A percentile compares a stretch with the other conserved stretches of the same genome.
phyloP scores from a whole-genome alignment of 1,140 invertebrate genomes.

The Euwallacea similis region DNA sequence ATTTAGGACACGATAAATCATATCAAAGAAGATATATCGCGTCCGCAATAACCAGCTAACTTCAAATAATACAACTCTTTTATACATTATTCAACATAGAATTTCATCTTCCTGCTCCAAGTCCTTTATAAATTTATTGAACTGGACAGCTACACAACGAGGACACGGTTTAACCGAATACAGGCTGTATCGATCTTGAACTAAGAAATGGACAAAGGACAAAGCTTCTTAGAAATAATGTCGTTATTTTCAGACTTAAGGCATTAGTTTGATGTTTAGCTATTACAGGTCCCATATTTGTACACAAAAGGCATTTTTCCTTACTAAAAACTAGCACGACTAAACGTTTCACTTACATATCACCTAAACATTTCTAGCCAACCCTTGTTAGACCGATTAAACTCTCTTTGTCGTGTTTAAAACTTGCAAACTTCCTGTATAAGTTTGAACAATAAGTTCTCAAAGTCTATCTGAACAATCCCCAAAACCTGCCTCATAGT shows the following conservation, averaged over 20 bases:
- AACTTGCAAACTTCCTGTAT: background rate
- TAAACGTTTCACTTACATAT: no score
- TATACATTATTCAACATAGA: background rate
- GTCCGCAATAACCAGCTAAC: background rate
- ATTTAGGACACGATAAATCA: background rate
- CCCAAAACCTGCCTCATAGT: background rate
- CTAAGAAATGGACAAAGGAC: background rate
- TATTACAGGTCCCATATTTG: no score
- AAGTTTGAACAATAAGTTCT: background rate
- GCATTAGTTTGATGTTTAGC: background rate
- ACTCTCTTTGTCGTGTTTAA: background rate
- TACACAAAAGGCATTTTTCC: no score
- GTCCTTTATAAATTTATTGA: background rate
- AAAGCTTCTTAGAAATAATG: constrained; percentile 3
- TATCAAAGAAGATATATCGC: background rate
- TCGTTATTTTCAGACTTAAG: background rate
- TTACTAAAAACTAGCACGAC: no score
- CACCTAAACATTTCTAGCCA: background rate
- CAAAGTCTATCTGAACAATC: background rate
- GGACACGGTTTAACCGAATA: background rate
- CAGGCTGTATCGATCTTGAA: background rate
- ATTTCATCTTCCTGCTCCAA: background rate
- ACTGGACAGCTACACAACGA: background rate
- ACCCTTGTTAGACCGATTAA: background rate
- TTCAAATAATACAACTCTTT: background rate